These are phyloP conservation scores for Melieria crassipennis DNA, from an alignment of 2,888 invertebrate species.

Conservation along the genomic window DNA sequence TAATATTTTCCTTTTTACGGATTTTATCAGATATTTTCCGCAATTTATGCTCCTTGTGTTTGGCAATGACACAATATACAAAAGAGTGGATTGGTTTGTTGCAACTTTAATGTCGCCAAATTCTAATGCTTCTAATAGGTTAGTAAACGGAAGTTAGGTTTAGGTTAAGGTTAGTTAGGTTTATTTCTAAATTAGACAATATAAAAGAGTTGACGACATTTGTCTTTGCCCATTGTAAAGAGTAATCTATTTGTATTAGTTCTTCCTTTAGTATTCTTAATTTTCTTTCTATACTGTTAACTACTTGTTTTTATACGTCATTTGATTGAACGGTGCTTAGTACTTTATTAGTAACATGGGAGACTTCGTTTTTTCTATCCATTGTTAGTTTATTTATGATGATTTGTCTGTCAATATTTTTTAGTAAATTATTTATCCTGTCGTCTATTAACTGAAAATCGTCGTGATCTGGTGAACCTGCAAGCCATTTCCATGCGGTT, in stretches of 20 bases:
- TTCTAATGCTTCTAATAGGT: background rate
- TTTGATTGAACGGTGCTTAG: constrained; percentile 5
- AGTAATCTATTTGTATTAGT: constrained; percentile 1
- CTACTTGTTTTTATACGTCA: constrained; percentile 8
- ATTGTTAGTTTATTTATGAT: constrained; percentile 4
- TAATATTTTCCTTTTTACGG: constrained; percentile 4
- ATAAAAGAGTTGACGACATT: constrained; percentile 15
- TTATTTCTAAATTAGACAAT: constrained; percentile 9
- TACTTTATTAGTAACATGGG: constrained; percentile 9
- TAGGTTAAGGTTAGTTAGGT: constrained; percentile 3
- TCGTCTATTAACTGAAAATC: constrained; percentile 25
- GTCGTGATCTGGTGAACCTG: constrained; percentile 27
- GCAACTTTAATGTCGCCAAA: background rate
- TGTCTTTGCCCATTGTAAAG: constrained; percentile 3
- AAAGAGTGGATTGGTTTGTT: background rate
- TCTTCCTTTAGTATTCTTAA: constrained; percentile 14
- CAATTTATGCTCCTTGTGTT: background rate
- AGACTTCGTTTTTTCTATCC: constrained; percentile 2
- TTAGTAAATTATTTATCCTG: constrained; percentile 22
- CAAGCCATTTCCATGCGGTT: constrained; percentile 26
- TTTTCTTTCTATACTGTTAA: constrained; percentile 11
- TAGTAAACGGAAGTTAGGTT: background rate
- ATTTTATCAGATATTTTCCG: background rate
- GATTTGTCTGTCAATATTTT: constrained; percentile 18
- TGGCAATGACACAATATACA: constrained; percentile 5